Evolutionary conservation across 2,888 invertebrate species (phyloP).

Genomic region (Chrysolina haemoptera): DNA sequence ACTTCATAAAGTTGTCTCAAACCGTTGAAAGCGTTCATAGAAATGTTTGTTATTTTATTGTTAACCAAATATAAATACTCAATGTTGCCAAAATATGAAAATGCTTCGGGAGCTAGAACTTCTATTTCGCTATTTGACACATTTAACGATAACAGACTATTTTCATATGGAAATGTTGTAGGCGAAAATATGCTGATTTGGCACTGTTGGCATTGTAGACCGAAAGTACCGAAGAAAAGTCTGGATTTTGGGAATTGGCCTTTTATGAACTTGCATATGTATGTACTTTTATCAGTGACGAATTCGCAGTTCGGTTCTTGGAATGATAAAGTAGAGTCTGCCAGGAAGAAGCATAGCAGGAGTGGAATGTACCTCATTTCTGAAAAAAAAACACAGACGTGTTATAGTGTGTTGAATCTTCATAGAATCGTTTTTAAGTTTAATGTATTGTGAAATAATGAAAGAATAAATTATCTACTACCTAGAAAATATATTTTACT

Average conservation of each 20-base stretch:
- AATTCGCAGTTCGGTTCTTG: slow-evolving; percentile 54
- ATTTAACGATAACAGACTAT: slow-evolving; percentile 60
- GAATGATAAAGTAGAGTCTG: background rate
- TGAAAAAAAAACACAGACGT: background rate
- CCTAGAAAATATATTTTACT: too few species aligned
- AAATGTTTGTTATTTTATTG: slow-evolving; percentile 60
- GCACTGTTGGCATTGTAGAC: slow-evolving; percentile 61
- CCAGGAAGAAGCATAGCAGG: background rate
- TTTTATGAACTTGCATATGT: slow-evolving; percentile 58
- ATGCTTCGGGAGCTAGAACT: slow-evolving; percentile 57
- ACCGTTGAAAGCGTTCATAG: slow-evolving; percentile 61
- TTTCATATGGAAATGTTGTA: slow-evolving; percentile 60
- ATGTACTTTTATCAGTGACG: slow-evolving; percentile 51
- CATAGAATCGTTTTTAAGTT: too few species aligned
- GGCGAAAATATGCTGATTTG: slow-evolving; percentile 58
- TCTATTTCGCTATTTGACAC: slow-evolving; percentile 60
- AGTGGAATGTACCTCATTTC: background rate
- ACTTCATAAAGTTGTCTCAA: slow-evolving; percentile 62
- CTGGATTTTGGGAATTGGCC: slow-evolving; percentile 57
- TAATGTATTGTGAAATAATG: too few species aligned
- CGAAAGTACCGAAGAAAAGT: slow-evolving; percentile 60
- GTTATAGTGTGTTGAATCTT: background rate
- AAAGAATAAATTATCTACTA: too few species aligned
- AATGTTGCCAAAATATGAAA: slow-evolving; percentile 56
- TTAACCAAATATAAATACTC: slow-evolving; percentile 60